Conservation (phyloP, 1,140 invertebrate genomes). For the Bombus terrestris region DNA sequence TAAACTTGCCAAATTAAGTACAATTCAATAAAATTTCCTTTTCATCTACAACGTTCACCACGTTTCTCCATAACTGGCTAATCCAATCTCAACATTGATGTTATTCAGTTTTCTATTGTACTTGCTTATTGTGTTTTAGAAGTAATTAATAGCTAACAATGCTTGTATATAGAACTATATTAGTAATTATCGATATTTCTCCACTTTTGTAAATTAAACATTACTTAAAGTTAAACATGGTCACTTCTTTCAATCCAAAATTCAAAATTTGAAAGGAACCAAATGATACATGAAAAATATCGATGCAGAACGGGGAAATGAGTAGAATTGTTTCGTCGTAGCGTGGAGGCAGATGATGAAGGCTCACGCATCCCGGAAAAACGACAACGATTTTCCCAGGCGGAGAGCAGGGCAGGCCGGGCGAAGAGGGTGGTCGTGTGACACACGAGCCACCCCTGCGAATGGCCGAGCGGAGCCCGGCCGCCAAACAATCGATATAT, state of each 20-base stretch:
- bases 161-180: too few relatives aligned
- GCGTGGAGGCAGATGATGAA: conserved; percentile 7
- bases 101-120: too few relatives aligned
- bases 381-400: conserved; percentile 42
- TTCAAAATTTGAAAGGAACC: neutral
- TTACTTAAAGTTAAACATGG: too few relatives aligned
- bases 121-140: too few relatives aligned
- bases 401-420: conserved; percentile 23
- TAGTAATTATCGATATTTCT: too few relatives aligned
- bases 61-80: too few relatives aligned
- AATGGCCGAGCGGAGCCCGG: conserved; percentile 81
- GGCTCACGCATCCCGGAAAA: conserved; percentile 45
- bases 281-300: neutral
- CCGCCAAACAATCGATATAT: conserved; percentile 84
- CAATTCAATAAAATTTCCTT: too few relatives aligned
- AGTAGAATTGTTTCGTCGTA: neutral
- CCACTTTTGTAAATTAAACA: too few relatives aligned
- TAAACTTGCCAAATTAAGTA: too few relatives aligned
- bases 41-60: too few relatives aligned
- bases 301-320: neutral
- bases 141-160: too few relatives aligned
- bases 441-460: conserved; percentile 76
- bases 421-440: conserved; percentile 62
- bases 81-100: too few relatives aligned
- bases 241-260: neutral